Evolutionary conservation across 30 jellyfish, hydroid and myxozoan species (phyloP), one percentile per base, ranked within the genome.

Genomic region (Cassiopea andromeda): DNA sequence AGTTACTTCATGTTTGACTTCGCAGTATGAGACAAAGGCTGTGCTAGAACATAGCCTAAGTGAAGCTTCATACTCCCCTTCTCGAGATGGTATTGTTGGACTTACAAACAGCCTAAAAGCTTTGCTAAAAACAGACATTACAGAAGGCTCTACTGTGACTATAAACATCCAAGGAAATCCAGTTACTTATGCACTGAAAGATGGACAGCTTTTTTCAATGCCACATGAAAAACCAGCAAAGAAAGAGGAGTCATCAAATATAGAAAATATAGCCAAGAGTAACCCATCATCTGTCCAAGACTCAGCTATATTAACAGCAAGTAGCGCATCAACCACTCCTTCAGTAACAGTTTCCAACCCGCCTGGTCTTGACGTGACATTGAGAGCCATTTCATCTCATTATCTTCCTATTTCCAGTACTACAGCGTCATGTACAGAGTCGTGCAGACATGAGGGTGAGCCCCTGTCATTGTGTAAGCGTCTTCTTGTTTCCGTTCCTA

Each of bases 161-260:
- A 87, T 87, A 1, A 87, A 87, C 80, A 87, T 87, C 18, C 94
- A 87, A 45, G 94, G 90, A 1, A 87, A 89, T 60, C 94, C 94
- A 10, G 86, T 87, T 60, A 87, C 94, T 4, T 87, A 87, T 46
- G 94, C 90, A 1, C 75, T 87, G 74, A 87, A 77, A 46, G 90
- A 87, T 69, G 94, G 94, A 15, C 73, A 87, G 81, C 85, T 87
- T 14, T 87, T 87, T 77, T 83, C 82, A 17, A 76, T 87, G 90
- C 94, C 94, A 0, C 94, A 87, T 38, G 90, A 87, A 17, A 18
- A 46, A 70, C 87, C 81, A 45, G 54, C 94, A 46, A 87, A 87
- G 61, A 58, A 67, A 38, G 94, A 87, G 69, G 69, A 85, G 45
- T 68, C 87, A 9, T 48, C 77, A 2, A 64, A 27, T 9, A 58